Percentiles rank a stretch among this genome's conserved stretches.
These are phyloP conservation scores for Xenotilapia caudafasciata DNA, from an alignment of 2,113 vertebrate species.

Conservation along the genomic window DNA sequence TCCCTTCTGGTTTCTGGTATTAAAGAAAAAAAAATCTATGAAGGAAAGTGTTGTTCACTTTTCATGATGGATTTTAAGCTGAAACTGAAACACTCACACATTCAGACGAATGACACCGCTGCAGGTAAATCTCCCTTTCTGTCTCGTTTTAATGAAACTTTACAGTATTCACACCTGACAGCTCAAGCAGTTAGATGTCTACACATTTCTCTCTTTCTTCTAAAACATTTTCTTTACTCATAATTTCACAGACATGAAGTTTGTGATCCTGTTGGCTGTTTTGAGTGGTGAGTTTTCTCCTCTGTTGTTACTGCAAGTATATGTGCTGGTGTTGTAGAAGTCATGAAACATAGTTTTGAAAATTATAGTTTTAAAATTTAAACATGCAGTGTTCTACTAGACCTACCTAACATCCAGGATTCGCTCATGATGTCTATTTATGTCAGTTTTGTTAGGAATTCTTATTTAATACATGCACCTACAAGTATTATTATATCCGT, in stretches of 20 bases:
- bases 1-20: not conserved
- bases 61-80: conserved; percentile 17
- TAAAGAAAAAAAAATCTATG: not conserved
- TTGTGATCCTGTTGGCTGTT: conserved; percentile 30
- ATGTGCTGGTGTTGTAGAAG: not conserved
- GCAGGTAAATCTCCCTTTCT: conserved; percentile 34
- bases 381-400: not conserved
- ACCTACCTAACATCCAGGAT: not conserved
- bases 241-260: conserved; percentile 37
- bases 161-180: not conserved
- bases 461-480: not conserved
- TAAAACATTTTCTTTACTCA: not conserved
- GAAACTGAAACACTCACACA: not conserved
- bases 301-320: not conserved
- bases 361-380: not conserved
- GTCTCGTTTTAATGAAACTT: not conserved
- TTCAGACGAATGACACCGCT: not conserved
- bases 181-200: not conserved
- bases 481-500: not conserved
- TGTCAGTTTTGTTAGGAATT: not conserved
- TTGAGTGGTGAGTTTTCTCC: conserved; percentile 44
- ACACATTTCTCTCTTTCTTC: not conserved
- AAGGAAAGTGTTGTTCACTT: conserved; percentile 48
- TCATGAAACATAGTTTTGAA: not conserved
- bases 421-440: accelerated